Conservation (phyloP, 2,113 vertebrate species). For the Paramormyrops kingsleyae region DNA sequence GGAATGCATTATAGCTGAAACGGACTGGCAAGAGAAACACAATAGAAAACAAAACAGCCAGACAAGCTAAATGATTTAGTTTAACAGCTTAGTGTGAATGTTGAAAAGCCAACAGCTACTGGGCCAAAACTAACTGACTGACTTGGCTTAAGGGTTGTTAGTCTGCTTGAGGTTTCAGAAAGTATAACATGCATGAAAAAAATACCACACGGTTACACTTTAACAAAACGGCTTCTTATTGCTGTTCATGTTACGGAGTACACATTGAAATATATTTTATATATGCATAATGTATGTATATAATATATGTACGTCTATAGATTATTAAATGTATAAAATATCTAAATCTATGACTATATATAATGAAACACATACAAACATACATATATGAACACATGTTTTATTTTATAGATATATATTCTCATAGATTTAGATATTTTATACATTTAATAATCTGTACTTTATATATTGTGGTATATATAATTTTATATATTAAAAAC, state of each 20-base stretch:
- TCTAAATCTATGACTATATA: neutral
- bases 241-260: neutral
- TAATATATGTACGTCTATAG: neutral
- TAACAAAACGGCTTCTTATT: neutral
- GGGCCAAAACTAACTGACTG: neutral
- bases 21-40: conserved; percentile 25
- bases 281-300: neutral
- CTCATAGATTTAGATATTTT: neutral
- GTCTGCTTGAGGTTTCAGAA: neutral
- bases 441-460: neutral
- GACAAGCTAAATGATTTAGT: neutral
- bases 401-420: neutral
- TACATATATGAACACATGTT: no score
- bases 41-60: neutral
- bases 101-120: conserved; percentile 1
- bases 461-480: neutral
- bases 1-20: conserved; percentile 39
- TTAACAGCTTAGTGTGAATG: neutral
- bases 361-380: no score
- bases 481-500: neutral
- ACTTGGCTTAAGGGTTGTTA: neutral
- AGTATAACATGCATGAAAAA: neutral
- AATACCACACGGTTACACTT: neutral
- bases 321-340: neutral
- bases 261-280: neutral